Evolutionary conservation across 2,888 invertebrate genomes (phyloP), one percentile per base, ranked within the genome.

Genomic region (Agonopterix subpropinquella): DNA sequence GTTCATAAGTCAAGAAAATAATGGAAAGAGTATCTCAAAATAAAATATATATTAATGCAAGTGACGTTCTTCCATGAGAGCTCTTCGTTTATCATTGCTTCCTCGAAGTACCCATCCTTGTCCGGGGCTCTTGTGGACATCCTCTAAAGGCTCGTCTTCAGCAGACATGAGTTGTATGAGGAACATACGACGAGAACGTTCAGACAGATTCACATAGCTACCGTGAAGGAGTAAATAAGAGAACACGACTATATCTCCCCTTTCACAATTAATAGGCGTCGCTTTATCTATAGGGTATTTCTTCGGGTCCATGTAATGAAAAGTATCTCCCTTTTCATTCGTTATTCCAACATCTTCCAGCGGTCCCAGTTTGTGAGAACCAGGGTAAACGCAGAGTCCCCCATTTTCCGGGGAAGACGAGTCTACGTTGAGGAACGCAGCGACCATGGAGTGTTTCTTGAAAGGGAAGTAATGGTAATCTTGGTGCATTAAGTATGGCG

Each of bases 391-490:
- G 39, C 80, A 83, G 11, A 90, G 65, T 0, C 89, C 89, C 1
- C 90, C 90, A 54, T 90, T 90, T 54, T 83, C 84, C 0, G 85
- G 81, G 9, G 80, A 77, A 0, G 87, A 78, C 49, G 83, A 87
- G 53, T 90, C 89, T 47, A 90, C 54, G 56, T 89, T 83, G 9
- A 90, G 60, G 54, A 90, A 89, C 1, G 86, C 86, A 0, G 90
- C 90, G 8, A 88, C 67, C 86, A 89, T 84, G 0, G 86, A 80
- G 58, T 90, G 78, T 2, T 89, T 84, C 54, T 87, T 78, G 62
- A 76, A 85, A 0, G 90, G 90, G 57, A 90, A 90, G 55, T 90
- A 90, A 41, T 78, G 89, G 56, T 90, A 90, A 53, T 90, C 89
- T 73, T 89, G 75, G 54, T 89, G 89, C 80, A 89, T 86, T 9